Percentiles rank a stretch among this genome's conserved stretches.
These are phyloP conservation scores for Phoenicopterus ruber DNA, from an alignment of 2,113 vertebrate species.

Conservation along the genomic window DNA sequence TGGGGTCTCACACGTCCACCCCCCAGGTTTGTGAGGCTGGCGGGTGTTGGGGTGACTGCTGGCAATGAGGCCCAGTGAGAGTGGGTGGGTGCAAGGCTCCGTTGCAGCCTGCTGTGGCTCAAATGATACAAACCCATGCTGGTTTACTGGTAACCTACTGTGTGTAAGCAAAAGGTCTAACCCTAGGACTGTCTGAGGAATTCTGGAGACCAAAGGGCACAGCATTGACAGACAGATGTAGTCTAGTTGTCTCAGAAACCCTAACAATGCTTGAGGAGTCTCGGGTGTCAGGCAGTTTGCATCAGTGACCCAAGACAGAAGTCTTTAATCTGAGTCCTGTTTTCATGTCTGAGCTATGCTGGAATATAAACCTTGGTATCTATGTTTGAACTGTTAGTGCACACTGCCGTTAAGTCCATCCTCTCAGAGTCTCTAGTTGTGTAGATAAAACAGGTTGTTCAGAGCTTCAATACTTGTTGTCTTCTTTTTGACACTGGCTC, in stretches of 20 bases:
- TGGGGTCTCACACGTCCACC: neutral
- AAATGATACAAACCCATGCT: neutral
- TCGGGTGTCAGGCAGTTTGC: neutral
- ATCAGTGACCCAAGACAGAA: neutral
- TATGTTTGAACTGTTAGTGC: neutral
- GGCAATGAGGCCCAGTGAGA: neutral
- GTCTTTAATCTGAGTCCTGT: neutral
- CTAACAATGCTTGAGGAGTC: neutral
- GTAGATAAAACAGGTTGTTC: neutral
- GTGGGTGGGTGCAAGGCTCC: neutral
- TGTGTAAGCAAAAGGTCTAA: neutral
- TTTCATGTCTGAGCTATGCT: neutral
- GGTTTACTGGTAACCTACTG: neutral
- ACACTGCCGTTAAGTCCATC: neutral
- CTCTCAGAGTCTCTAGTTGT: neutral
- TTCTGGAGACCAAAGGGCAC: neutral
- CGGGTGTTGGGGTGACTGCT: neutral
- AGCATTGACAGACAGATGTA: neutral
- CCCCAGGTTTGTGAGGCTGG: neutral
- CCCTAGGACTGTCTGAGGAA: neutral
- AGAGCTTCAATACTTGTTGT: neutral
- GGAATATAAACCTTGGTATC: neutral
- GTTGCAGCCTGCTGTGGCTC: neutral
- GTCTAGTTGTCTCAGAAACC: neutral
- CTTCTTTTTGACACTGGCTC: neutral